Percentiles rank a stretch among this genome's conserved stretches.
Evolutionary conservation across 2,888 invertebrate species (phyloP).

Genomic region (Hydrotaea diabolus): DNA sequence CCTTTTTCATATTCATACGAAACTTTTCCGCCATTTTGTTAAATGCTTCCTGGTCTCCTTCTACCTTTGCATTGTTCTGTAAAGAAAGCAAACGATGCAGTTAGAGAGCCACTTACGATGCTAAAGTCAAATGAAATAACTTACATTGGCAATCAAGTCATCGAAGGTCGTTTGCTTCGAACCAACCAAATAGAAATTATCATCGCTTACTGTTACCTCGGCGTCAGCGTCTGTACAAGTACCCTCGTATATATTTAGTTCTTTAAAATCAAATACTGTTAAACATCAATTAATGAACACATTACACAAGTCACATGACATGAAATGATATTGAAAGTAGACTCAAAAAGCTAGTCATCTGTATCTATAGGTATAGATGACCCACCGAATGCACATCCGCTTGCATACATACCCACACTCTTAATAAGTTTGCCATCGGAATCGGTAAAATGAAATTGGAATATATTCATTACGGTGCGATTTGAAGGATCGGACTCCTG

Average conservation of each 20-base stretch:
- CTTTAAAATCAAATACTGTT: slow-evolving; percentile 80
- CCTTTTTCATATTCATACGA: slow-evolving; percentile 72
- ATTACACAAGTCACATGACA: slow-evolving; percentile 17
- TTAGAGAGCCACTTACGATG: background rate
- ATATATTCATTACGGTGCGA: slow-evolving; percentile 76
- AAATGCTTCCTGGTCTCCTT: slow-evolving; percentile 76
- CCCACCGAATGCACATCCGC: too few species aligned
- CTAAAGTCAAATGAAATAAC: slow-evolving; percentile 2
- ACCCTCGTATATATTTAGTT: slow-evolving; percentile 78
- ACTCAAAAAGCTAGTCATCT: slow-evolving; percentile 7
- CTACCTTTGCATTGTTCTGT: slow-evolving; percentile 75
- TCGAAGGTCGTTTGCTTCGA: slow-evolving; percentile 76
- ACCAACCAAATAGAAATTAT: slow-evolving; percentile 78
- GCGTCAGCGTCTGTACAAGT: slow-evolving; percentile 72
- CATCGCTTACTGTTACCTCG: slow-evolving; percentile 76
- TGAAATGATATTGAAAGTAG: background rate
- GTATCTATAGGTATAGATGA: background rate
- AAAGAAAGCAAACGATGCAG: slow-evolving; percentile 40
- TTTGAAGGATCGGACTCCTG: slow-evolving; percentile 76
- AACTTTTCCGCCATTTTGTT: slow-evolving; percentile 78
- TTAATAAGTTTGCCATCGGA: slow-evolving; percentile 78
- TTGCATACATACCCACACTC: slow-evolving; percentile 73
- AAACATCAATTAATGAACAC: slow-evolving; percentile 68
- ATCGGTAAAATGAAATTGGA: slow-evolving; percentile 79
- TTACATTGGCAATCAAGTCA: slow-evolving; percentile 73